A percentile compares a stretch with the other conserved stretches of the same genome.
These are phyloP conservation scores for Saccopteryx bilineata DNA, from an alignment of 2,113 vertebrate species.

Conservation along the genomic window DNA sequence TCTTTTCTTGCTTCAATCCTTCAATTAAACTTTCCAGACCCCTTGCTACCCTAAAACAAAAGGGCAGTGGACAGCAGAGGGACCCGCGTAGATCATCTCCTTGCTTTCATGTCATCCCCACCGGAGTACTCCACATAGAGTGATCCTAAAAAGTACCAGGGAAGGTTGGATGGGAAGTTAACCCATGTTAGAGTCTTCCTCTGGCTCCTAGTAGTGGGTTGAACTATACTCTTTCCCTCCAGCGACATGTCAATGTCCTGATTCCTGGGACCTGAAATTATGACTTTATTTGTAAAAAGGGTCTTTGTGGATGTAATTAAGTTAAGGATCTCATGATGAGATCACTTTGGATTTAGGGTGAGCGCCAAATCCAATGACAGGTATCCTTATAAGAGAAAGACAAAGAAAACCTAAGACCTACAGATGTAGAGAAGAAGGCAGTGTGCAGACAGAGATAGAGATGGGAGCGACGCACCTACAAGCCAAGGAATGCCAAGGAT, in stretches of 20 bases:
- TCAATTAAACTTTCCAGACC: neutral
- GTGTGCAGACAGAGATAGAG: neutral
- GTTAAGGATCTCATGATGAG: neutral
- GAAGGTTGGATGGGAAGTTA: neutral
- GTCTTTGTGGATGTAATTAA: neutral
- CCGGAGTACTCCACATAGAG: neutral
- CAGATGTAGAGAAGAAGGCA: neutral
- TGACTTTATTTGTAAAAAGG: neutral
- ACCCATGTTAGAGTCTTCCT: neutral
- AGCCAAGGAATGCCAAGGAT: neutral
- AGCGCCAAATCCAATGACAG: neutral
- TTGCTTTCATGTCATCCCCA: neutral
- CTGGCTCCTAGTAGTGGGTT: neutral
- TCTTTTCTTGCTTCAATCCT: neutral
- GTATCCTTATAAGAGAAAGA: neutral
- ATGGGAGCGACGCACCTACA: neutral
- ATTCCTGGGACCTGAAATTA: neutral
- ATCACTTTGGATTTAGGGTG: neutral
- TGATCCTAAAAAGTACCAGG: neutral
- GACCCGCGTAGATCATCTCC: neutral
- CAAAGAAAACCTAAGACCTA: neutral
- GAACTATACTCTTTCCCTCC: rapidly evolving
- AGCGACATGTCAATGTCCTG: neutral
- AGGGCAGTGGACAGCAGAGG: neutral
- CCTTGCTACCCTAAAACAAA: neutral